Conservation (phyloP, 1,140 invertebrate genomes). For the Saccostrea glomerata region DNA sequence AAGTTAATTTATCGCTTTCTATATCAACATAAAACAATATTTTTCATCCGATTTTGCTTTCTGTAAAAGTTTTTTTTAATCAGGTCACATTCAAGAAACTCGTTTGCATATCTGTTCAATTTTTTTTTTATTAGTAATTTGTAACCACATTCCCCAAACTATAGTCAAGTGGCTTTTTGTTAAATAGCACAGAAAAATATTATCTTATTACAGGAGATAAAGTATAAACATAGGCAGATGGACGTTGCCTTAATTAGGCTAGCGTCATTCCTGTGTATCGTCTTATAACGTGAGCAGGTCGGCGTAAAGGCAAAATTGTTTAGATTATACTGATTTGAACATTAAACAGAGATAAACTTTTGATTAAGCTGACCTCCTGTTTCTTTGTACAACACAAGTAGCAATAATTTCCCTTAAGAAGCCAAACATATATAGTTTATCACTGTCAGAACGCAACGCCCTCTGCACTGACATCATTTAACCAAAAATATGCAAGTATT, state of each 20-base stretch:
- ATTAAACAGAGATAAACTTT: slow-evolving; percentile 37
- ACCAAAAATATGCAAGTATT: not conserved
- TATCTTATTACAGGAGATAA: not conserved
- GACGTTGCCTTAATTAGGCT: not conserved
- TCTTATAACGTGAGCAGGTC: not conserved
- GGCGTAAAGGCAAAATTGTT: slow-evolving; percentile 2
- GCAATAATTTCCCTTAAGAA: slow-evolving; percentile 8
- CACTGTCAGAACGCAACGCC: not conserved
- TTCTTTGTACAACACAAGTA: slow-evolving; percentile 6
- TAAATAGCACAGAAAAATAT: not conserved
- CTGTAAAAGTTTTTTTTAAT: not conserved
- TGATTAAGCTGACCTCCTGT: slow-evolving; percentile 36
- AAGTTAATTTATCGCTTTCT: not conserved
- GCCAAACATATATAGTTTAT: not conserved
- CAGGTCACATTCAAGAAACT: not conserved
- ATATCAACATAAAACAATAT: not conserved
- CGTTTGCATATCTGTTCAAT: not conserved
- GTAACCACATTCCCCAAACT: not conserved
- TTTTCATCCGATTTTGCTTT: not conserved
- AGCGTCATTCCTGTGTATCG: slow-evolving; percentile 24
- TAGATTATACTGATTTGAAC: slow-evolving; percentile 31
- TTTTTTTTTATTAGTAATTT: not conserved
- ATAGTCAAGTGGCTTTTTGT: too few relatives aligned
- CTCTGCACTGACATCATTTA: not conserved
- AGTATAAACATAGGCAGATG: not conserved